phyloP scores from a whole-genome alignment of 2,888 invertebrate species.

The Sylvicola cinctus region DNA sequence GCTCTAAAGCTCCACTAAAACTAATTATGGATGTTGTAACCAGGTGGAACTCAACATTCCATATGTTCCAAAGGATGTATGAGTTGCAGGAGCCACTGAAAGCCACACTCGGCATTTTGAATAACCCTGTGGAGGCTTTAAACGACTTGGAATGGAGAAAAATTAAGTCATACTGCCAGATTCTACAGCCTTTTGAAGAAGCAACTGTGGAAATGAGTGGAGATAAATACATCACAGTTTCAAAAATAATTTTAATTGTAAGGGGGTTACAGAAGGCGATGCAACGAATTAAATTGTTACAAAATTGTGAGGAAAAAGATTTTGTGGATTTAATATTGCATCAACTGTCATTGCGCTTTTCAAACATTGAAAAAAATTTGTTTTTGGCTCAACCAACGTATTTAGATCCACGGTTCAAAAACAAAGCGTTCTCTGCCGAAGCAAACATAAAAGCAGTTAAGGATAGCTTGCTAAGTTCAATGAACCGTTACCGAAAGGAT shows the following conservation, averaged over 20 bases:
- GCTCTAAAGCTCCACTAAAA: constrained; percentile 8
- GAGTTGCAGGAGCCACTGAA: constrained; percentile 9
- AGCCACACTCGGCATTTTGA: constrained; percentile 9
- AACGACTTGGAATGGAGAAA: constrained; percentile 10
- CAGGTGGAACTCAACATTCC: constrained; percentile 11
- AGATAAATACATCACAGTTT: constrained; percentile 12
- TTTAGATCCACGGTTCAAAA: background rate
- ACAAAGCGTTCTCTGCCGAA: background rate
- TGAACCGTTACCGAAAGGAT: background rate
- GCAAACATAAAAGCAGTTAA: background rate
- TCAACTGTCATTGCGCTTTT: too few species aligned
- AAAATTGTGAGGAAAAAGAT: background rate
- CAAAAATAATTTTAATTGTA: constrained; percentile 11
- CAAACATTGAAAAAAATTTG: too few species aligned
- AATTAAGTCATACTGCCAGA: constrained; percentile 7
- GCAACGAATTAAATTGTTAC: background rate
- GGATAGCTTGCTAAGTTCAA: background rate
- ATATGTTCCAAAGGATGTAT: constrained; percentile 11
- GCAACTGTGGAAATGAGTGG: constrained; percentile 10
- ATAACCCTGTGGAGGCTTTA: constrained; percentile 8
- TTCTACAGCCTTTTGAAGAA: constrained; percentile 10
- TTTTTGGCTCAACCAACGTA: background rate
- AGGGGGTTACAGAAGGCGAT: constrained; percentile 8
- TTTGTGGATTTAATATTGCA: too few species aligned
- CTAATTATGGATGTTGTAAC: constrained; percentile 13